A percentile compares a stretch with the other conserved stretches of the same genome.
Conservation (phyloP, 2,888 invertebrate species). For the Argyra leucocephala region DNA sequence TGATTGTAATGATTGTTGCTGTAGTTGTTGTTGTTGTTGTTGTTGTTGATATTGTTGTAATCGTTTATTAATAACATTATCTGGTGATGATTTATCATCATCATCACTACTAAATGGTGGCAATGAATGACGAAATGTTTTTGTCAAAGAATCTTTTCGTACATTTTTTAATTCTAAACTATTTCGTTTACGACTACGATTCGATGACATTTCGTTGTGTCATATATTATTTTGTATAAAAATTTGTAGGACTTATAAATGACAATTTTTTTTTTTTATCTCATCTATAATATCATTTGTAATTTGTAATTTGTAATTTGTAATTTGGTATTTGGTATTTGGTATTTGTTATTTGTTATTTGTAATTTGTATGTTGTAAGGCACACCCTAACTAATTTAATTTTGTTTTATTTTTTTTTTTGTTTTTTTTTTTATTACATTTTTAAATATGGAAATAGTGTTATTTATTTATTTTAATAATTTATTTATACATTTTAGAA, state of each 20-base stretch:
- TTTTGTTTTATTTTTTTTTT: no score
- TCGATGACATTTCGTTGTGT: background rate
- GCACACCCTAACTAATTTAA: no score
- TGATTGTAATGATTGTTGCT: background rate
- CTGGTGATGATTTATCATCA: background rate
- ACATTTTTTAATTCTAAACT: constrained; percentile 16
- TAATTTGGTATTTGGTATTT: no score
- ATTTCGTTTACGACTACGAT: constrained; percentile 10
- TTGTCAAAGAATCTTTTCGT: background rate
- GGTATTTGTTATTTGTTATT: no score
- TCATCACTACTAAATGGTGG: background rate
- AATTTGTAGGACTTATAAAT: no score
- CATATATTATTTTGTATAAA: background rate
- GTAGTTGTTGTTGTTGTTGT: background rate
- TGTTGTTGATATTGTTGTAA: background rate
- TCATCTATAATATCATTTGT: background rate
- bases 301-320: no score
- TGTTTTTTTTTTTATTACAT: no score
- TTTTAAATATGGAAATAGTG: no score
- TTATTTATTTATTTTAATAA: no score
- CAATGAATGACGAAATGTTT: background rate
- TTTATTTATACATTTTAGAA: no score
- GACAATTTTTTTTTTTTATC: background rate
- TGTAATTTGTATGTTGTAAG: no score
- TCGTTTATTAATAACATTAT: background rate